Conservation (phyloP, 1,140 invertebrate species). For the Hormaphis cornu region DNA sequence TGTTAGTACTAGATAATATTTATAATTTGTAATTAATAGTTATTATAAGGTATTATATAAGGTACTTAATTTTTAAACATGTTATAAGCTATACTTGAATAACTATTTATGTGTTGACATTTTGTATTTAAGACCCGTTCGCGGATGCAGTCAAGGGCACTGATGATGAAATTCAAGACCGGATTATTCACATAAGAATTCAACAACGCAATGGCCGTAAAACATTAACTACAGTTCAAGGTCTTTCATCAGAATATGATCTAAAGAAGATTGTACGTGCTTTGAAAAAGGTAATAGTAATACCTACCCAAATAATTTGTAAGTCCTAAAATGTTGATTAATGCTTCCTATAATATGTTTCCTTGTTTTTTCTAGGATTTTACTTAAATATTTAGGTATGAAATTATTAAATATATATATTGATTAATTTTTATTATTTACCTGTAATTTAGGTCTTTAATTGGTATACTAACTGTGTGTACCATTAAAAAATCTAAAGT, state of each 20-base stretch:
- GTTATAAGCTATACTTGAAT: too few species aligned
- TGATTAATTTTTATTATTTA: too few species aligned
- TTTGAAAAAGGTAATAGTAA: conserved; percentile 90
- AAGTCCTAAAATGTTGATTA: background rate
- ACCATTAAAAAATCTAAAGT: too few species aligned
- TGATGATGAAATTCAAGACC: conserved; percentile 94
- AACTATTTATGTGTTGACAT: conserved; percentile 1
- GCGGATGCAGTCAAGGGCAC: conserved; percentile 95
- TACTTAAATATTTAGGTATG: background rate
- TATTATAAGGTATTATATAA: too few species aligned
- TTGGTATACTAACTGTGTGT: too few species aligned
- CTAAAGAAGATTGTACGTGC: conserved; percentile 99
- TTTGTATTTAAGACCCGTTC: conserved; percentile 66
- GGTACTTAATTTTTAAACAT: too few species aligned
- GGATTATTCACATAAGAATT: conserved; percentile 98
- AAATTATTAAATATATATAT: background rate
- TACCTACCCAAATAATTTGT: background rate
- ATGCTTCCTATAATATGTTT: background rate
- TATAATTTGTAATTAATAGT: too few species aligned
- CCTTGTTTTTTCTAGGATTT: background rate
- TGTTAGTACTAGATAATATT: too few species aligned
- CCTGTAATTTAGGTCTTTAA: too few species aligned
- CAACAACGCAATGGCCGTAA: conserved; percentile 99
- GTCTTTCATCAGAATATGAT: conserved; percentile 95
- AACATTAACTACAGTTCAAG: conserved; percentile 97